These are phyloP conservation scores for Campylorhamphus procurvoides DNA, from an alignment of 2,113 vertebrate species.

Conservation along the genomic window DNA sequence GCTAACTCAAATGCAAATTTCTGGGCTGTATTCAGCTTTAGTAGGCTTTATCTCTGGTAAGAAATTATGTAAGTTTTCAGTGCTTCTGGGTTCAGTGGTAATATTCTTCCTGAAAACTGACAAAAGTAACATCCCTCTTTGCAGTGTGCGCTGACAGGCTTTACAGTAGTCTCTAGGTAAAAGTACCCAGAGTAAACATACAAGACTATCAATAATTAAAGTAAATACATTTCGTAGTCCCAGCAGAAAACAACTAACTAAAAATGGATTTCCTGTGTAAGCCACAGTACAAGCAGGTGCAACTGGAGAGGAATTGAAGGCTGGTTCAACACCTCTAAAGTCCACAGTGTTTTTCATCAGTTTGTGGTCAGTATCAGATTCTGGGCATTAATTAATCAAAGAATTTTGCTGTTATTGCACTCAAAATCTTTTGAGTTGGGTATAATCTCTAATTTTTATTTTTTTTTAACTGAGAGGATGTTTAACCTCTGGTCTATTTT, in stretches of 20 bases:
- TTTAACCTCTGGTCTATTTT: background rate
- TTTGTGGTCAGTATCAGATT: background rate
- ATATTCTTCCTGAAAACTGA: background rate
- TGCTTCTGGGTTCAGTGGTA: background rate
- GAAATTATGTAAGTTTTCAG: background rate
- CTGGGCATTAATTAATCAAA: background rate
- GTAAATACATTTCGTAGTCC: background rate
- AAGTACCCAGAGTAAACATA: background rate
- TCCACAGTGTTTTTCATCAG: background rate
- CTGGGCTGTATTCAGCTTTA: background rate
- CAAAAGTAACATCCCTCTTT: background rate
- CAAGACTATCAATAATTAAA: background rate
- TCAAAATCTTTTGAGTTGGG: background rate
- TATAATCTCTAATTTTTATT: background rate
- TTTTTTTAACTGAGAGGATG: background rate
- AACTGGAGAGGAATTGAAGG: background rate
- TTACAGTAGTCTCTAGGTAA: background rate
- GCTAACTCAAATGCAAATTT: background rate
- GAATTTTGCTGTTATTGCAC: background rate
- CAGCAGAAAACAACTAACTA: background rate
- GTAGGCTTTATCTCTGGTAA: background rate
- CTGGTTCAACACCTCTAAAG: background rate
- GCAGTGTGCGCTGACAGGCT: background rate
- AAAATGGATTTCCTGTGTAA: background rate
- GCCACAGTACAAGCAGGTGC: background rate